Evolutionary conservation across 2,888 invertebrate species (phyloP).

Genomic region (Hoplodrina ambigua): DNA sequence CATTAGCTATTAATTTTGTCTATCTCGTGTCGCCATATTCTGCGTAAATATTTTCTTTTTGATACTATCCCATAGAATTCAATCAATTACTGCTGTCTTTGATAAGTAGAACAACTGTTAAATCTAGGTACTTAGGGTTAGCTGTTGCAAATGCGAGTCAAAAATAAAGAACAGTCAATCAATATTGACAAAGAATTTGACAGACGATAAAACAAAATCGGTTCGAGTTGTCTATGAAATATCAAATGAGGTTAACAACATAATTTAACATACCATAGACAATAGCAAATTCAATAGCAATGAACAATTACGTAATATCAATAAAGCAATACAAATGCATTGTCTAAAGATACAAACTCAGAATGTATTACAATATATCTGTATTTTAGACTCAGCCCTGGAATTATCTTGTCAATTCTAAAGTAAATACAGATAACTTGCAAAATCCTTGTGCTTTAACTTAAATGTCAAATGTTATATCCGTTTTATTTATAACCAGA

Average conservation of each 20-base stretch:
- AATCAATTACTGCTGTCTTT: background rate
- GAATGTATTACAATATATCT: conserved; percentile 17
- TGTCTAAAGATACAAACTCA: conserved; percentile 4
- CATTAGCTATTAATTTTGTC: too few relatives aligned
- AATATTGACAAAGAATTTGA: background rate
- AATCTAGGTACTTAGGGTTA: too few relatives aligned
- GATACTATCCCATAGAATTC: background rate
- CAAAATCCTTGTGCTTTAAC: conserved; percentile 47
- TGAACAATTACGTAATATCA: background rate
- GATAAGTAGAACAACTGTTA: background rate
- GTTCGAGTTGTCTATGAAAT: background rate
- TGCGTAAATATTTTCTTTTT: too few relatives aligned
- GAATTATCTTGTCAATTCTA: conserved; percentile 47
- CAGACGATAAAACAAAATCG: background rate
- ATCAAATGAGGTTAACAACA: background rate
- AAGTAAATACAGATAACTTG: conserved; percentile 26
- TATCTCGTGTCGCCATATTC: too few relatives aligned
- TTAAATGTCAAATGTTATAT: conserved; percentile 58
- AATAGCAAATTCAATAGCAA: conserved; percentile 1
- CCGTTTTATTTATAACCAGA: conserved; percentile 34
- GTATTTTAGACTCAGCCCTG: conserved; percentile 7
- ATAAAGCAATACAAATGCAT: conserved; percentile 22
- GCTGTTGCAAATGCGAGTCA: too few relatives aligned
- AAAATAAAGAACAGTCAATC: background rate
- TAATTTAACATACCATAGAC: background rate